Evolutionary conservation across 2,888 invertebrate species (phyloP), one percentile per base, ranked within the genome.

Genomic region (Monopis laevigella): DNA sequence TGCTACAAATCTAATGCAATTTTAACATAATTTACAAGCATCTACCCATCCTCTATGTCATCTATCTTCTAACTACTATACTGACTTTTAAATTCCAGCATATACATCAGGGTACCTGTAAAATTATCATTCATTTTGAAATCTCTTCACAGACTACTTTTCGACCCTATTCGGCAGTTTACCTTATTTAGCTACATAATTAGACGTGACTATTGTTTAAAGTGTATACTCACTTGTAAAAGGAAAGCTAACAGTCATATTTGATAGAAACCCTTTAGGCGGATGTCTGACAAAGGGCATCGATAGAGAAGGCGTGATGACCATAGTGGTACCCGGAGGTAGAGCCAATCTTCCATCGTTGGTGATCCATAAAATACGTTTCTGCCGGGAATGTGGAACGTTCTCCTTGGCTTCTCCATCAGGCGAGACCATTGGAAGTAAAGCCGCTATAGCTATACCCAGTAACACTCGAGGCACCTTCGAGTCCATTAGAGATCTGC

Each of bases 251-350:
- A 93, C 85, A 16, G 92, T 88, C 77, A 93, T 82, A 62, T 93
- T 93, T 40, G 92, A 91, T 51, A 91, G 84, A 65, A 93, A 93
- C 40, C 93, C 93, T 56, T 90, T 88, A 0, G 92, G 92, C 6
- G 93, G 93, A 77, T 93, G 89, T 53, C 93, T 78, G 2, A 93
- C 90, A 55, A 93, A 87, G 7, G 93, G 93, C 78, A 93, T 75
- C 3, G 92, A 88, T 32, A 93, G 65, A 3, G 93, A 91, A 7
- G 93, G 93, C 2, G 90, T 86, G 50, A 93, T 88, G 17, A 89
- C 84, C 70, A 93, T 82, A 2, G 88, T 82, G 0, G 93, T 92
- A 30, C 92, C 92, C 0, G 93, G 93, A 1, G 93, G 93, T 49
- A 93, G 61, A 0, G 93, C 93, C 54, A 93, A 68, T 4, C 93